phyloP scores from a whole-genome alignment of 2,888 invertebrate genomes.

The Tinea trinotella region DNA sequence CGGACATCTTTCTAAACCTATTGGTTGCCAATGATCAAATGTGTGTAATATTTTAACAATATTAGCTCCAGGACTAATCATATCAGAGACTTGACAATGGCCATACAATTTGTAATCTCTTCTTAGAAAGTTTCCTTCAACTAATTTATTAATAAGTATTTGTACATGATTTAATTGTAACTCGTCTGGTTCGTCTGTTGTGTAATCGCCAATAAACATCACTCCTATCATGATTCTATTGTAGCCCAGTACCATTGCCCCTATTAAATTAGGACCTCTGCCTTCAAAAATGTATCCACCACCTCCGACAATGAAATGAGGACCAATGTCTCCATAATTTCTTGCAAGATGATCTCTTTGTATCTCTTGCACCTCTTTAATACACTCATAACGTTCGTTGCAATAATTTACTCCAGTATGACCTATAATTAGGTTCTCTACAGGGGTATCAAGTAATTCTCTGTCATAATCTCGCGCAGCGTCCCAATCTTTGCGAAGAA shows the following conservation, averaged over 20 bases:
- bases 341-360: conserved; percentile 39
- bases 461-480: conserved; percentile 42
- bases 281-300: conserved; percentile 53
- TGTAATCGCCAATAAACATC: conserved; percentile 54
- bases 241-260: conserved; percentile 41
- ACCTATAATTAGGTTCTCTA: conserved; percentile 43
- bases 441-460: conserved; percentile 37
- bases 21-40: conserved; percentile 41
- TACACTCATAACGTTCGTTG: conserved; percentile 36
- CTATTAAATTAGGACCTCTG: conserved; percentile 45
- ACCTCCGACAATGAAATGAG: conserved; percentile 51
- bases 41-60: conserved; percentile 33
- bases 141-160: conserved; percentile 36
- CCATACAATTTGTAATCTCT: conserved; percentile 40
- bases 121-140: conserved; percentile 33
- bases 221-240: conserved; percentile 41
- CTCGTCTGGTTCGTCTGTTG: conserved; percentile 28
- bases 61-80: conserved; percentile 39
- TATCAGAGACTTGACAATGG: conserved; percentile 43
- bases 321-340: conserved; percentile 43
- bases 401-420: conserved; percentile 43
- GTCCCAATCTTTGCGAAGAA: conserved; percentile 55
- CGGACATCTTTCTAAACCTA: conserved; percentile 24
- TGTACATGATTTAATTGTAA: conserved; percentile 42
- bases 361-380: conserved; percentile 35